Conservation (phyloP, 2,888 invertebrate species). For the Hanleya hanleyi region DNA sequence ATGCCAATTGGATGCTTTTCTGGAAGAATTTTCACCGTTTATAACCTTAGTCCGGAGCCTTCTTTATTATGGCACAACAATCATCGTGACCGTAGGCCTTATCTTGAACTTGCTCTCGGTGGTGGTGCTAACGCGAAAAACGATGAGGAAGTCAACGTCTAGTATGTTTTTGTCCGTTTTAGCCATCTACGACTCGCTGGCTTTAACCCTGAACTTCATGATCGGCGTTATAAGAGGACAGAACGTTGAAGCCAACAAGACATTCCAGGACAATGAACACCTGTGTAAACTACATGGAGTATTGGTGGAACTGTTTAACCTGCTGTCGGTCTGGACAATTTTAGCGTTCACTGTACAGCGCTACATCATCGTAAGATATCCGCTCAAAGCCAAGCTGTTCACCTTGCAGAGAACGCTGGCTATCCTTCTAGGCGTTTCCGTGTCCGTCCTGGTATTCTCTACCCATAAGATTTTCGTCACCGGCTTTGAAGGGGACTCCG, state of each 20-base stretch:
- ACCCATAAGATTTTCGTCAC: slow-evolving; percentile 55
- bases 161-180: slow-evolving; percentile 51
- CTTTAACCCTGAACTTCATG: slow-evolving; percentile 54
- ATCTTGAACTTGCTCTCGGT: slow-evolving; percentile 45
- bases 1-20: slow-evolving; percentile 45
- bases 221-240: slow-evolving; percentile 53
- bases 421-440: slow-evolving; percentile 37
- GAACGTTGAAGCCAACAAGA: slow-evolving; percentile 45
- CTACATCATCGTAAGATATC: slow-evolving; percentile 50
- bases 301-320: slow-evolving; percentile 53
- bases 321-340: slow-evolving; percentile 33
- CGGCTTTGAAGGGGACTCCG: slow-evolving; percentile 58
- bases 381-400: slow-evolving; percentile 46
- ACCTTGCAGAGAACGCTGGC: slow-evolving; percentile 42
- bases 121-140: slow-evolving; percentile 42
- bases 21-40: slow-evolving; percentile 46
- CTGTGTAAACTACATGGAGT: slow-evolving; percentile 57
- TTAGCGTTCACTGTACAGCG: slow-evolving; percentile 50
- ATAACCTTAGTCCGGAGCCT: slow-evolving; percentile 46
- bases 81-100: slow-evolving; percentile 45
- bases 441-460: slow-evolving; percentile 42
- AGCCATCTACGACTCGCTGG: slow-evolving; percentile 46
- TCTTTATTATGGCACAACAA: slow-evolving; percentile 49
- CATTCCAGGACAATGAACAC: slow-evolving; percentile 44
- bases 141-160: slow-evolving; percentile 47